Conservation (phyloP, 2,113 vertebrate genomes). For the Gorilla gorilla region DNA sequence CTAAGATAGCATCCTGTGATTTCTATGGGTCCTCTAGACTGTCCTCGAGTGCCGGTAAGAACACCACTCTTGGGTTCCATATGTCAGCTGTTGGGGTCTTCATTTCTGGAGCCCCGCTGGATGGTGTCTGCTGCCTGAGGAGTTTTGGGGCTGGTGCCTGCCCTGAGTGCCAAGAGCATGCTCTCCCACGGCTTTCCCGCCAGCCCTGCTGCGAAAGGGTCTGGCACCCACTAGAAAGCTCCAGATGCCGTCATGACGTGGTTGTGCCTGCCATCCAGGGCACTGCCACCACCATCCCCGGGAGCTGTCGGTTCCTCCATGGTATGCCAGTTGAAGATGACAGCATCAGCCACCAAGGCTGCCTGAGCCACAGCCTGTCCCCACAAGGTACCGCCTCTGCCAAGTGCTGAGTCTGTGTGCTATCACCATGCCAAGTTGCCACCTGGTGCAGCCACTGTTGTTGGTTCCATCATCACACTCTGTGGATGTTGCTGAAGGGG, state of each 20-base stretch:
- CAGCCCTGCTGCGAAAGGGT: neutral
- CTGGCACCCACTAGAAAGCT: neutral
- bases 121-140: neutral
- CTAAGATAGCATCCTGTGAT: neutral
- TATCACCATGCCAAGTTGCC: too few relatives aligned
- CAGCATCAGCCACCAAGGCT: neutral
- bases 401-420: neutral
- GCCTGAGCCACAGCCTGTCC: neutral
- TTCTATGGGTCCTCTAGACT: neutral
- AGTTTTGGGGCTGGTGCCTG: neutral
- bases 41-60: neutral
- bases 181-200: neutral
- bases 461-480: neutral
- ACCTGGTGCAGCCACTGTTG: accelerated
- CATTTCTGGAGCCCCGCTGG: too few relatives aligned
- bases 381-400: accelerated
- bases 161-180: neutral
- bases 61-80: neutral
- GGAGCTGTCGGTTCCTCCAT: accelerated
- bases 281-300: neutral
- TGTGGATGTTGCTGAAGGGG: neutral
- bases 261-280: neutral
- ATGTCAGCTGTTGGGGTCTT: neutral
- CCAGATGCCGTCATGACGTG: accelerated
- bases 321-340: neutral